Evolutionary conservation across 1,140 invertebrate genomes (phyloP), one percentile per base, ranked within the genome.

Genomic region (Drosophila sturtevanti): DNA sequence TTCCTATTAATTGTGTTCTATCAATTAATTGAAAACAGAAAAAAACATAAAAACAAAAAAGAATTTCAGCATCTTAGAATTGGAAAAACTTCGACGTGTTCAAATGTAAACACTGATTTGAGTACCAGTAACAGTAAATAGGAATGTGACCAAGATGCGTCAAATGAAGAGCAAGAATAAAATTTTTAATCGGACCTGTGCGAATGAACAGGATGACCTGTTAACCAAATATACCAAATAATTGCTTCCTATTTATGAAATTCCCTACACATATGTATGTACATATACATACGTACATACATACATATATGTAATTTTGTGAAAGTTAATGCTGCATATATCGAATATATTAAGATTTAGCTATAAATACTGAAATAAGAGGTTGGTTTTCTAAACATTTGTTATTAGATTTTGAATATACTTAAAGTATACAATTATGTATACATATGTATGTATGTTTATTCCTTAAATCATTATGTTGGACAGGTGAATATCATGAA

Each of bases 11-110:
- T 79, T 77, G 79, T 58, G 11, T 63, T 34, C 27, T 59, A 52
- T 76, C 76, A 70, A 68, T 77, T 78, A 87, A 89, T 87, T 76
- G 77, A 85, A 77, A 68, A 71, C 64, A 78, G 41, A 82, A 75
- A 66, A 27, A 55, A 63, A 68, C 24, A 78, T 75, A 86, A 87
- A 60, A 79, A 86, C 18, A 64, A 61, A 34, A 48, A 27, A 22
- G 48, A 72, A 62, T 11, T 21, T 48, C 41, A 48, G 18, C 41
- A 48, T 21, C 9, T 21, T 16, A 9, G 21, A 55, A 68, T 63
- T 38, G 21, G 10, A 41, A 14, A 6, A 41, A n/a, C 10, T 37
- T 37, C 10, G 10, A 37, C 3, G 35, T 37, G 4, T 14, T 41
- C 11, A 2, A 41, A 41, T 41, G 38, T 41, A 41, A 18, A 18